Percentiles rank a stretch among this genome's conserved stretches.
phyloP scores from a whole-genome alignment of 2,113 vertebrate species.

The Hepsetus odoe region DNA sequence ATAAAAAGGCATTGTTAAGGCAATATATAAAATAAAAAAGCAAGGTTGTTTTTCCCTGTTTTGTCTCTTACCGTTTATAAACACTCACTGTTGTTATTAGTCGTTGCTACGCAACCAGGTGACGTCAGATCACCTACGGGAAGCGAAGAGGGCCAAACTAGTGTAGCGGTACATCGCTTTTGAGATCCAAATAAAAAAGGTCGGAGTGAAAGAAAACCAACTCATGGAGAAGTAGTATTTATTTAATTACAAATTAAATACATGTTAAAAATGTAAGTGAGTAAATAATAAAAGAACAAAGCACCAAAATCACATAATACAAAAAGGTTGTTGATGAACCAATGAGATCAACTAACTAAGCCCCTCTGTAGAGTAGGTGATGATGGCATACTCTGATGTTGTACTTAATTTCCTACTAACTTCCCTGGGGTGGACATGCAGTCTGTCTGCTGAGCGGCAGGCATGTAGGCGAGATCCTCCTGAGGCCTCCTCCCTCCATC shows the following conservation, averaged over 20 bases:
- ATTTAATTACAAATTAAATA: background rate
- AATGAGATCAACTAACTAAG: slow-evolving; percentile 27
- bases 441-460: slow-evolving; percentile 74
- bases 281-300: background rate
- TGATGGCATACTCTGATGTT: slow-evolving; percentile 78
- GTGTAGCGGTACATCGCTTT: background rate
- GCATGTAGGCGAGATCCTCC: slow-evolving; percentile 60
- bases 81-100: slow-evolving; percentile 50
- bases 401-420: slow-evolving; percentile 78
- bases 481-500: slow-evolving; percentile 58
- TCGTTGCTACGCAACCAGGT: slow-evolving; percentile 68
- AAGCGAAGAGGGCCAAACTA: slow-evolving; percentile 48
- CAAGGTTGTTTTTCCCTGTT: too few species aligned
- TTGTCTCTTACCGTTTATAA: slow-evolving; percentile 12
- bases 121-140: slow-evolving; percentile 51
- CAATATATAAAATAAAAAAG: too few species aligned
- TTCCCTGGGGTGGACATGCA: slow-evolving; percentile 72
- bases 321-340: background rate
- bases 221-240: background rate
- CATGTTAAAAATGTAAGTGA: background rate
- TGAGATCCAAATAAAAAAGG: background rate
- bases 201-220: background rate
- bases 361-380: slow-evolving; percentile 67
- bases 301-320: background rate
- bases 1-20: too few species aligned